Base-by-base conservation (phyloP, 2,888 invertebrate genomes). In the Drosophila kambysellisi region DNA sequence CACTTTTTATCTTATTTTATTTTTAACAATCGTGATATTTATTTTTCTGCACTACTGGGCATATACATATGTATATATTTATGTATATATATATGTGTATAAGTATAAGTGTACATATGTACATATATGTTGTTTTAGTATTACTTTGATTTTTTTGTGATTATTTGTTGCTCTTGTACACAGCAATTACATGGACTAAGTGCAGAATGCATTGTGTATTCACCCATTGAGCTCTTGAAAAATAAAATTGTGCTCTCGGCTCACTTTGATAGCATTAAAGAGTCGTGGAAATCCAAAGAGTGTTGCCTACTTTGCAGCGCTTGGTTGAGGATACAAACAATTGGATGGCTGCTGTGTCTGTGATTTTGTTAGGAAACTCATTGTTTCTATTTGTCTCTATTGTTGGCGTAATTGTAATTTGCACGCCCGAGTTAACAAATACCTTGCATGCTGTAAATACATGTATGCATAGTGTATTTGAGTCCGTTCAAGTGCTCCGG, bases 391-490 rank as follows among this genome's bases (percentile, higher is more conserved):
- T 46, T n/a, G 20, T 25, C 25, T 20, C 37, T 30, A 43, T 25
- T 25, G 48, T 54, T 58, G 20, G 30, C 51, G 43, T 41, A 9
- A 58, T 59, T 70, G 67, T 64, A 81, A 81, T 81, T 87, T 76
- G 58, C 65, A 75, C 76, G 72, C 82, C 66, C 70, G 71, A 72
- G 57, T 63, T 72, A 83, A 66, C 76, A 83, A 72, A 72, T 70
- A 76, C 30, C 50, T 39, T 20, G 33, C 39, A 48, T 15, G 15
- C n/a, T 17, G 11, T 30, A 12, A 25, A n/a, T 8, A 64, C 4
- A 50, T 20, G n/a, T 46, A 39, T 12, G 30, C 35, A 52, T 12
- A n/a, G 3, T 64, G 54, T 39, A 3, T 33, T 37, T 12, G 32
- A 48, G 48, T 11, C 30, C 29, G 29, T 4, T 20, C 0, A 32